Conservation (phyloP, 2,797 vertebrate species). For the Graptemys geographica region DNA sequence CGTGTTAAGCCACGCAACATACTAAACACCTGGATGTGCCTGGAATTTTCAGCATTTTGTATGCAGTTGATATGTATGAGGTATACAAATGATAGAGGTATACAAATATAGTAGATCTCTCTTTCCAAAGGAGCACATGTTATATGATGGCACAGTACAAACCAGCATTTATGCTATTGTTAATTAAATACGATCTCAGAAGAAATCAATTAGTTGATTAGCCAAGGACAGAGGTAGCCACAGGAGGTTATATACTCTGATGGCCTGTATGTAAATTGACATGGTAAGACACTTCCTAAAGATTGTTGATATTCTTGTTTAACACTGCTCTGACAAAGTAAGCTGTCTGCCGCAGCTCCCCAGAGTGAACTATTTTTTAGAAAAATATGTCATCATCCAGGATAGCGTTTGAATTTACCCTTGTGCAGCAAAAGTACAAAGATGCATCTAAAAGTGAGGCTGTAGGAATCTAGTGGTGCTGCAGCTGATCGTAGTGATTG, state of each 20-base stretch:
- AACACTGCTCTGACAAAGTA: neutral
- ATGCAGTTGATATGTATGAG: too few relatives aligned
- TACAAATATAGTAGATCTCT: neutral
- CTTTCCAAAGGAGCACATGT: neutral
- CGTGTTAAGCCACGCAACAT: neutral
- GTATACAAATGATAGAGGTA: neutral
- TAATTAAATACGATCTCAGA: fast-evolving
- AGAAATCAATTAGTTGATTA: neutral
- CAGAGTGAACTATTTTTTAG: neutral
- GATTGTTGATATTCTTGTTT: neutral
- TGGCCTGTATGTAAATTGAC: neutral
- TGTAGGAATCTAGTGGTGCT: neutral
- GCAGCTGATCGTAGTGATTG: neutral
- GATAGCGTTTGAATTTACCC: neutral
- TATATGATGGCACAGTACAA: neutral
- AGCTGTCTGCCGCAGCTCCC: neutral
- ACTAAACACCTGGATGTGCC: neutral
- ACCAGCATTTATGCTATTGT: neutral
- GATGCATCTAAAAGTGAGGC: neutral
- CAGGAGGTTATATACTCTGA: neutral
- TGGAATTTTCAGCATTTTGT: neutral
- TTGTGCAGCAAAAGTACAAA: neutral
- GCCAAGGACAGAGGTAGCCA: neutral
- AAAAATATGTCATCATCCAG: neutral
- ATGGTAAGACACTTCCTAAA: neutral